phyloP scores from a whole-genome alignment of 2,888 invertebrate genomes.

The Chironomus tentans region DNA sequence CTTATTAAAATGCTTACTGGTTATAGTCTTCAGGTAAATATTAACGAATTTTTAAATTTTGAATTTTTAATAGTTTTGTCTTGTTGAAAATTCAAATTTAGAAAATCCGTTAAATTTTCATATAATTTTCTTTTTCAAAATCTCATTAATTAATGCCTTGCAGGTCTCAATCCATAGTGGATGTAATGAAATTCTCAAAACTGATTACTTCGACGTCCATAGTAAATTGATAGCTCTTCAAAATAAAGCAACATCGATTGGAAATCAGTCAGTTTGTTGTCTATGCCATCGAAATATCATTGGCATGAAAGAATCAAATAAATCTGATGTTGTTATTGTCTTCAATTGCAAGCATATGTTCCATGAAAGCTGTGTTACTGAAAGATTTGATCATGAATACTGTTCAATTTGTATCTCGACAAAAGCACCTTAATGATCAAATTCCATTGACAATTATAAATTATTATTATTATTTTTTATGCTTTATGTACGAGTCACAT shows the following conservation, averaged over 20 bases:
- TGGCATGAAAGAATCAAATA: constrained; percentile 49
- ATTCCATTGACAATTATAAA: background rate
- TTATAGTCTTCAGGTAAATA: constrained; percentile 72
- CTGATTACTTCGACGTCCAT: constrained; percentile 82
- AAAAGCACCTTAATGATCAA: background rate
- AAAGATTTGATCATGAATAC: constrained; percentile 31
- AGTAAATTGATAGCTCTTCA: constrained; percentile 69
- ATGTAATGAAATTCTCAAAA: constrained; percentile 79
- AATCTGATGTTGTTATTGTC: constrained; percentile 61
- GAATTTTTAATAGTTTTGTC: constrained; percentile 8
- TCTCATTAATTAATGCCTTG: background rate
- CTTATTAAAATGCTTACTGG: constrained; percentile 93
- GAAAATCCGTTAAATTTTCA: background rate
- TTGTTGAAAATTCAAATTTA: background rate
- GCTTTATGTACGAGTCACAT: background rate
- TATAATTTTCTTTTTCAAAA: background rate
- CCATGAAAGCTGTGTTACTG: constrained; percentile 62
- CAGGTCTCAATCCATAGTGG: constrained; percentile 81
- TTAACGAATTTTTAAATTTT: background rate
- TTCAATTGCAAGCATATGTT: constrained; percentile 87
- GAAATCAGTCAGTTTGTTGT: constrained; percentile 63
- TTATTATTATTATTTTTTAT: background rate
- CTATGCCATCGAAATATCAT: constrained; percentile 70
- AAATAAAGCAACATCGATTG: constrained; percentile 63
- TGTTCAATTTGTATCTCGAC: constrained; percentile 31